Evolutionary conservation across 2,797 vertebrate species (phyloP).

Genomic region (Paramormyrops hopkinsi): DNA sequence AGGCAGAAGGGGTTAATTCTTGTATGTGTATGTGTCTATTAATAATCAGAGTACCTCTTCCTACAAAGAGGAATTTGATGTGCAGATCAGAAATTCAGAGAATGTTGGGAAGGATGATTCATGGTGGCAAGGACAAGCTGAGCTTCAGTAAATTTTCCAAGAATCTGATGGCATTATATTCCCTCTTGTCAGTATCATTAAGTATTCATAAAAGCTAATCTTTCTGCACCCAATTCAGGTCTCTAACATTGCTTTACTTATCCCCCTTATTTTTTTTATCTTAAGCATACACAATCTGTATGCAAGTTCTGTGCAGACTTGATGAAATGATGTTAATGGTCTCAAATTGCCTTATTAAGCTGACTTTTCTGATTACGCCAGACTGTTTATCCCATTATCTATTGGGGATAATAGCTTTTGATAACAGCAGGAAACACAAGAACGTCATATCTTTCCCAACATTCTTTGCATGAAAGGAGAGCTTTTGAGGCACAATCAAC

Average conservation of each 20-base stretch:
- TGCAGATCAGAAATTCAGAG: conserved; percentile 42
- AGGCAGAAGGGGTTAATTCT: conserved; percentile 28
- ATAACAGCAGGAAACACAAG: conserved; percentile 24
- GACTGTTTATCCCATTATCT: conserved; percentile 43
- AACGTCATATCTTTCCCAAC: conserved; percentile 46
- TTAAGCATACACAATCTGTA: conserved; percentile 33
- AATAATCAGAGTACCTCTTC: conserved; percentile 49
- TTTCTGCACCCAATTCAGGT: conserved; percentile 42
- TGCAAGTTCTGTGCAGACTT: conserved; percentile 37
- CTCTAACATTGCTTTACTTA: conserved; percentile 27
- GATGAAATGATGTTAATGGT: conserved; percentile 29
- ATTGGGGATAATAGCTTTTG: conserved; percentile 37
- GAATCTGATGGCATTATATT: conserved; percentile 45
- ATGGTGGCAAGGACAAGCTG: conserved; percentile 28
- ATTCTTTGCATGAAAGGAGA: conserved; percentile 60
- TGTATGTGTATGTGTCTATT: conserved; percentile 41
- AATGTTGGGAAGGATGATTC: conserved; percentile 34
- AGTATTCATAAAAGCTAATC: conserved; percentile 32
- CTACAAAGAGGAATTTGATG: conserved; percentile 65
- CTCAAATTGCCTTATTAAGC: conserved; percentile 58
- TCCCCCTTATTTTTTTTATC: conserved; percentile 45
- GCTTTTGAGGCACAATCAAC: conserved; percentile 54
- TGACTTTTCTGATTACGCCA: conserved; percentile 41
- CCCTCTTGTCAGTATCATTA: conserved; percentile 54
- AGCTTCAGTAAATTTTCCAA: conserved; percentile 53